A percentile compares a stretch with the other conserved stretches of the same genome.
Evolutionary conservation across 1,140 invertebrate species (phyloP).

Genomic region (Yoshiicerus persimilis): DNA sequence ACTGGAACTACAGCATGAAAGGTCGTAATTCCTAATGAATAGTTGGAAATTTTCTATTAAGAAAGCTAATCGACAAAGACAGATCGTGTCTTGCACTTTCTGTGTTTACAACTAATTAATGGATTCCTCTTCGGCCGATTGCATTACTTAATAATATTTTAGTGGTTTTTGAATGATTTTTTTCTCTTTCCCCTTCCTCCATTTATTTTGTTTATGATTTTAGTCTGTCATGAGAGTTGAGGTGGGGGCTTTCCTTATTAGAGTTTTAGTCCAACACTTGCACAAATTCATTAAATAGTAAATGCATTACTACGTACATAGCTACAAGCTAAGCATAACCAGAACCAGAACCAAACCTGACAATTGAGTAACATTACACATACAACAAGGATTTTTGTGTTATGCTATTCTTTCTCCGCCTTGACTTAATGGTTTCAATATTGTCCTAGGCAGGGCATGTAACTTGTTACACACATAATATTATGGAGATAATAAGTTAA

Average conservation of each 20-base stretch:
- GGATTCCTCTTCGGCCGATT: conserved; percentile 16
- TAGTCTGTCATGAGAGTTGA: neutral
- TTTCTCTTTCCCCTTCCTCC: neutral
- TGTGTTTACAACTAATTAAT: conserved; percentile 16
- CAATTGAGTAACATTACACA: neutral
- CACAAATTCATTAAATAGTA: neutral
- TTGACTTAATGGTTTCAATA: conserved; percentile 8
- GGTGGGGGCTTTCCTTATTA: neutral
- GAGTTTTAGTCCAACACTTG: neutral
- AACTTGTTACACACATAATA: neutral
- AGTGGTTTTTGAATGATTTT: conserved; percentile 11
- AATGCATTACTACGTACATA: neutral
- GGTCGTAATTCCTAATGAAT: too few relatives aligned
- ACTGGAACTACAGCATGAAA: neutral
- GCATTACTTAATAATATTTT: conserved; percentile 25
- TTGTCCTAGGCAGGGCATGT: neutral
- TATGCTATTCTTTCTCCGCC: neutral
- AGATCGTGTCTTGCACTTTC: neutral
- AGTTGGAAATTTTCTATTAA: neutral
- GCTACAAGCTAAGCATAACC: neutral
- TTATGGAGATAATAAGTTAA: neutral
- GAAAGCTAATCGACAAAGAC: neutral
- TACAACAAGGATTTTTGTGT: neutral
- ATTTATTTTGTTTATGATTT: conserved; percentile 20
- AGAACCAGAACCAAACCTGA: neutral